Evolutionary conservation across 2,113 vertebrate genomes (phyloP), one percentile per base, ranked within the genome.

Genomic region (Oncorhynchus gorbuscha): DNA sequence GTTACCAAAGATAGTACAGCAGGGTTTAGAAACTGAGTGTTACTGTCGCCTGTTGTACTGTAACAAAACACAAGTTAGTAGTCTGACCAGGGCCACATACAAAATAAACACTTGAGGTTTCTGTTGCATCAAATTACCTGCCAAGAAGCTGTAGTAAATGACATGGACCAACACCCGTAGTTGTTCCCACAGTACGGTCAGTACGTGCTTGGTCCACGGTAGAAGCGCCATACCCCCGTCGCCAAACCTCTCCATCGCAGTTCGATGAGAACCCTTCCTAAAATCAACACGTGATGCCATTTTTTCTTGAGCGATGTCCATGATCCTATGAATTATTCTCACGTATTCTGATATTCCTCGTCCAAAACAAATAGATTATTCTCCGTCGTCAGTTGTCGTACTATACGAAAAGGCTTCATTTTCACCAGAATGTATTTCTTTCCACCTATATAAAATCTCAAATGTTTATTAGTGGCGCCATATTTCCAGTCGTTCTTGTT

Each of bases 161-260:
- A 94, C 86, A n/a, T 93, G 92, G 5, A 93, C 73, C 82, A 94
- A 78, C 81, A 94, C 58, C 64, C 93, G 86, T 0, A 94, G 75
- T 69, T 94, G 92, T 49, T 92, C 92, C 93, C 93, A 94, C 81
- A 94, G 55, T 13, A 90, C 92, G 8, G 71, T 77, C n/a, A 94
- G 84, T 14, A 94, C 85, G 26, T 93, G 93, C 78, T 78, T 91
- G 1, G 93, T 94, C 92, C 93, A 92, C 0, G 93, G 94, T 12
- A 94, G 74, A 4, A 94, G 87, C 75, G 90, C 84, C 92, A 87
- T 86, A 0, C 92, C 89, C 14, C 89, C 81, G 48, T 76, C 78
- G 5, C 90, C 89, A 72, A 93, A 92, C 62, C 83, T 85, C 85
- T 92, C 90, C 84, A 94, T 83, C 6, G 84, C 88, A 28, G 86